Evolutionary conservation across 2,113 vertebrate species (phyloP).

Genomic region (Eurystomus gularis): DNA sequence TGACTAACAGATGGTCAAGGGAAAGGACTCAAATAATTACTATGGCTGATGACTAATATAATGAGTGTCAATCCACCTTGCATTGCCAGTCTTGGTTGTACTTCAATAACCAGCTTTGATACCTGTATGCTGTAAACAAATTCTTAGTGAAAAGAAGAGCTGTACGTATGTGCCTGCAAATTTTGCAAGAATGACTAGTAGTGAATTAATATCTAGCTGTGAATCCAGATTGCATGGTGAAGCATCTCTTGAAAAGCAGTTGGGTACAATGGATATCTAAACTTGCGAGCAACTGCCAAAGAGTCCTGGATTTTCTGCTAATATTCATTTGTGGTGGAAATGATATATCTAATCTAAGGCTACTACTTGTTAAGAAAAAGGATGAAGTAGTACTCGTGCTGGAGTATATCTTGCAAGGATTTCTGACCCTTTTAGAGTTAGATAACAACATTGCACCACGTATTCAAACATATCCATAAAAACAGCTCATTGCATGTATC

Average conservation of each 20-base stretch:
- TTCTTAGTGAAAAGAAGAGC: background rate
- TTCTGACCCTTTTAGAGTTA: background rate
- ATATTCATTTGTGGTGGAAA: background rate
- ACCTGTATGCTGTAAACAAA: background rate
- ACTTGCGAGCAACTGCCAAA: background rate
- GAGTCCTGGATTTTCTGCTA: background rate
- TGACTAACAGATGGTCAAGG: background rate
- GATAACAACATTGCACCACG: background rate
- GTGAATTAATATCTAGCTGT: background rate
- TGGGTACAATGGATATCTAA: background rate
- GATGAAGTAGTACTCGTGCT: background rate
- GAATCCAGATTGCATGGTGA: background rate
- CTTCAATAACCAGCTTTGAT: background rate
- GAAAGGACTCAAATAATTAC: background rate
- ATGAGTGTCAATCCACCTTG: background rate
- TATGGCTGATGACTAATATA: background rate
- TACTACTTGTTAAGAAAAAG: background rate
- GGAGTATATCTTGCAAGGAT: background rate
- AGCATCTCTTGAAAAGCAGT: background rate
- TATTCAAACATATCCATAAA: background rate
- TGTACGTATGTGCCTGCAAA: fast-evolving
- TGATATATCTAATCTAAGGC: background rate
- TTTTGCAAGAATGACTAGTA: background rate
- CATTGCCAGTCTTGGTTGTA: background rate
- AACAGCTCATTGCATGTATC: background rate